These are phyloP conservation scores for Thelaira solivaga DNA, from an alignment of 2,888 invertebrate species.

Conservation along the genomic window DNA sequence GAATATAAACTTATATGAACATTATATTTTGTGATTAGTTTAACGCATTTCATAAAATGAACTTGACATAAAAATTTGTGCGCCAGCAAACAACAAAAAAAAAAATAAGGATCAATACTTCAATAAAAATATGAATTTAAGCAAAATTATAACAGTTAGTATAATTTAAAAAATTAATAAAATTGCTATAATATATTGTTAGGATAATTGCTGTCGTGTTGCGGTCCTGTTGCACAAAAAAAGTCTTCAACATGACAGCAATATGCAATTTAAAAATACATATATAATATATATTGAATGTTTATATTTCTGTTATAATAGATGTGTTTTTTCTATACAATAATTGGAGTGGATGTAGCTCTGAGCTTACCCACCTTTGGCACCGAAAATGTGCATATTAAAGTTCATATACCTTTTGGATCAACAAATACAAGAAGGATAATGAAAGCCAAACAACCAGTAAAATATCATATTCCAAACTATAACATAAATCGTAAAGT, in stretches of 20 bases:
- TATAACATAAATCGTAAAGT: constrained; percentile 62
- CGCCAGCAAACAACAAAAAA: not conserved
- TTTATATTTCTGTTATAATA: not conserved
- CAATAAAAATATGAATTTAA: constrained; percentile 21
- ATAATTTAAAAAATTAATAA: not conserved
- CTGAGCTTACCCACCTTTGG: constrained; percentile 64
- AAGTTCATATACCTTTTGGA: constrained; percentile 69
- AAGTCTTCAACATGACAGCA: no score
- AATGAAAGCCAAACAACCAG: not conserved
- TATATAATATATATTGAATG: no score
- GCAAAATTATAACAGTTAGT: constrained; percentile 42
- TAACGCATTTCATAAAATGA: constrained; percentile 69
- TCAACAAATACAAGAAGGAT: not conserved
- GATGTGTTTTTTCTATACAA: constrained; percentile 4
- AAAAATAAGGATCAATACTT: not conserved
- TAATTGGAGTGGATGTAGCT: constrained; percentile 3
- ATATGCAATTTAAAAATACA: no score
- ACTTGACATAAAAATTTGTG: constrained; percentile 65
- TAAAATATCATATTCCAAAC: not conserved
- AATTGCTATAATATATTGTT: not conserved
- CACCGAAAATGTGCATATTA: constrained; percentile 71
- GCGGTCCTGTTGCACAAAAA: no score
- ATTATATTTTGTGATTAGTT: no score
- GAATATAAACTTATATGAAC: no score
- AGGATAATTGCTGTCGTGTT: no score